A percentile compares a stretch with the other conserved stretches of the same genome.
Evolutionary conservation across 2,113 vertebrate species (phyloP).

Genomic region (Empidonax alnorum): DNA sequence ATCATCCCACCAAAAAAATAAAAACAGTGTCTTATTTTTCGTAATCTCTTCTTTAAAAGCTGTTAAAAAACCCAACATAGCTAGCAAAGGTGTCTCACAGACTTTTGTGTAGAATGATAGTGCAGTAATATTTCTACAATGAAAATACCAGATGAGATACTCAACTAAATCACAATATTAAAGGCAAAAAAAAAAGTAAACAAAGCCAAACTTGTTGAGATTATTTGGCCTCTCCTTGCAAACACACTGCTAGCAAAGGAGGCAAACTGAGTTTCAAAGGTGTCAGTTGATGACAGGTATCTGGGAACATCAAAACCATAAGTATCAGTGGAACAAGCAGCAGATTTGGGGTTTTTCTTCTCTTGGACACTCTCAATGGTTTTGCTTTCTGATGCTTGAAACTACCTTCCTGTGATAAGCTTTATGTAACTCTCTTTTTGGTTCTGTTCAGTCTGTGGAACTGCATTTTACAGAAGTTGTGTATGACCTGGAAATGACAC

Average conservation of each 20-base stretch:
- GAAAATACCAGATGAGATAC: background rate
- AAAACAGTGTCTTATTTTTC: background rate
- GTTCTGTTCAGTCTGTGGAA: background rate
- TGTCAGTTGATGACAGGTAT: background rate
- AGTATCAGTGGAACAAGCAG: background rate
- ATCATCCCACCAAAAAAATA: background rate
- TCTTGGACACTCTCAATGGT: background rate
- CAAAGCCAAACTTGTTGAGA: slow-evolving; percentile 9
- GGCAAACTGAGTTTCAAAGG: background rate
- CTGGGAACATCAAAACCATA: background rate
- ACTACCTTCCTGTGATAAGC: background rate
- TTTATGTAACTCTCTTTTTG: background rate
- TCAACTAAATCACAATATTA: background rate
- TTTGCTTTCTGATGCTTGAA: background rate
- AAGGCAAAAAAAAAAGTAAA: background rate
- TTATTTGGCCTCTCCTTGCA: background rate
- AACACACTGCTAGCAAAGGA: background rate
- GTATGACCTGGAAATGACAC: background rate
- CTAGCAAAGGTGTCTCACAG: background rate
- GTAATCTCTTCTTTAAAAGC: background rate
- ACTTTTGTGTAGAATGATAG: background rate
- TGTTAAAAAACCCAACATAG: background rate
- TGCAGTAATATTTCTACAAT: background rate
- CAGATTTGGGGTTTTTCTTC: background rate
- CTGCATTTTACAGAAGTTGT: background rate